Evolutionary conservation across 53 echinoderm and acorn worm genomes (phyloP), one percentile per base, ranked within the genome.

Genomic region (Actinopyga echinites): DNA sequence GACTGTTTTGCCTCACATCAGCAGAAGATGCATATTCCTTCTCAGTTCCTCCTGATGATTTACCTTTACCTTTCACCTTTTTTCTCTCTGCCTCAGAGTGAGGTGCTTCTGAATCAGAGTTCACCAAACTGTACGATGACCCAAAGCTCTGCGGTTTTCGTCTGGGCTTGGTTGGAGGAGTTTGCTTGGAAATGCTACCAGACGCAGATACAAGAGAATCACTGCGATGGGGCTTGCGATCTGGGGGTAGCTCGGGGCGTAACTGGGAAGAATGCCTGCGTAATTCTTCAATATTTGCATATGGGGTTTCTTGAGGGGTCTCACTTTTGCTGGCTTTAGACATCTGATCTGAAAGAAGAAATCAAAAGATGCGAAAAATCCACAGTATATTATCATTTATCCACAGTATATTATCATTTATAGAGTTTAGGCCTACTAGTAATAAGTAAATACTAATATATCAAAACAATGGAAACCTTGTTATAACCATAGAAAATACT

Each of bases 61-160:
- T 49, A 6, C 0, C 17, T 49, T 15, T 0, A 1, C 7, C 15
- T 49, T 49, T 49, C 15, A 49, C 17, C 4, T 30, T 32, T n/a
- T n/a, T n/a, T 20, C 8, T 30, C 7, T 77, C 77, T 32, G 77
- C 54, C 57, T 77, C 77, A 28, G 77, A 77, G 26, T 0, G 1
- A 28, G 22, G 36, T 11, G 22, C 60, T 17, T 80, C 81, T 0
- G 81, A 59, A 42, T 90, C 91, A 0, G 83, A 84, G 17, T 59
- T 83, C 25, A 79, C 75, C 33, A 93, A 34, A 62, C 91, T 95
- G 89, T 93, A 93, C 36, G 79, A 87, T 58, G 95, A 95, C 6
- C 93, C 91, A 52, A 95, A 93, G 63, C 91, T 95, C 87, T 93
- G 89, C 1, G 95, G 95, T 21, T 87, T 87, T 22, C 95, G 87